These are phyloP conservation scores for Prionace glauca DNA, from an alignment of 2,797 vertebrate genomes.

Conservation along the genomic window DNA sequence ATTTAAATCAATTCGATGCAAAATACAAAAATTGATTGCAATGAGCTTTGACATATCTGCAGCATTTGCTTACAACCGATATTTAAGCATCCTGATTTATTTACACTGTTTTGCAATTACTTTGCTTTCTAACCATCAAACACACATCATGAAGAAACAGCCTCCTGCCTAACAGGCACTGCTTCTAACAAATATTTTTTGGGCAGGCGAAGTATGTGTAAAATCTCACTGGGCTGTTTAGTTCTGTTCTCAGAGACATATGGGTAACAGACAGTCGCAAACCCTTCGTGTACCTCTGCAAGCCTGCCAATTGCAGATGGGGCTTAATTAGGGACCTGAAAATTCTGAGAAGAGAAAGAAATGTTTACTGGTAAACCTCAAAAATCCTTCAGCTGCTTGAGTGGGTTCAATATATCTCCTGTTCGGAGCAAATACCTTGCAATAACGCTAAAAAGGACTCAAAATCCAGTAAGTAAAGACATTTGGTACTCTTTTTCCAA, in stretches of 20 bases:
- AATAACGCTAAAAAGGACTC: background rate
- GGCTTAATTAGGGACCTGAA: conserved; percentile 21
- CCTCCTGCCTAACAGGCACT: background rate
- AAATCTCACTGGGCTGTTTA: conserved; percentile 17
- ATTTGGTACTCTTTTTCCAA: background rate
- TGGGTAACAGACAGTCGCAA: conserved; percentile 13
- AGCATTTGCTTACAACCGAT: background rate
- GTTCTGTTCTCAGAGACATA: background rate
- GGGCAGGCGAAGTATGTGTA: background rate
- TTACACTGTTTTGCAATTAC: background rate
- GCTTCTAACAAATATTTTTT: background rate
- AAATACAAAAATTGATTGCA: background rate
- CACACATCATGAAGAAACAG: background rate
- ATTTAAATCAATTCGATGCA: background rate
- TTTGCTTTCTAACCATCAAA: background rate
- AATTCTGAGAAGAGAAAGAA: background rate
- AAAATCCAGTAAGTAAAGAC: background rate
- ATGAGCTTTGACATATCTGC: background rate
- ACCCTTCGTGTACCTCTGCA: background rate
- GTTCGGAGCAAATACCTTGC: background rate
- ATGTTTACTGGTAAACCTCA: conserved; percentile 35
- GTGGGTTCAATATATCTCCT: background rate
- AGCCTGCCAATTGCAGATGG: conserved; percentile 9
- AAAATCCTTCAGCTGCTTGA: conserved; percentile 22
- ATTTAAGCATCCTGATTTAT: background rate